These are phyloP conservation scores for Notolabrus celidotus DNA, from an alignment of 2,797 vertebrate genomes.

Conservation along the genomic window DNA sequence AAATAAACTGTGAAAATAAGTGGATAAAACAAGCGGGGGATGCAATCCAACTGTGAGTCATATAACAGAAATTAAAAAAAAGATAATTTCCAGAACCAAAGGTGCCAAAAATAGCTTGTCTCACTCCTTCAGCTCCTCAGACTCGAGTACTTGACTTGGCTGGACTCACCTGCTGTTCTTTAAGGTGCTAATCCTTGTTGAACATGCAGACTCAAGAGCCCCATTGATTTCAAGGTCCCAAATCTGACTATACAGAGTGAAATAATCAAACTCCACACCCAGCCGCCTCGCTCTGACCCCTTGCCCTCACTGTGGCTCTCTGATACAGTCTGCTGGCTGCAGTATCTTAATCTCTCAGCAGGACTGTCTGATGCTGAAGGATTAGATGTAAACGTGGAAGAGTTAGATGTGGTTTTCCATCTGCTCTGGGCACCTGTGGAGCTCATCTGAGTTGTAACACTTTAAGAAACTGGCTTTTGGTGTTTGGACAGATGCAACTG, in stretches of 20 bases:
- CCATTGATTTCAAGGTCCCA: background rate
- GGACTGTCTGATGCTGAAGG: background rate
- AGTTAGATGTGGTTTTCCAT: background rate
- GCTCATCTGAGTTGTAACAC: background rate
- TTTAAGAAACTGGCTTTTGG: background rate
- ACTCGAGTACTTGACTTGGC: background rate
- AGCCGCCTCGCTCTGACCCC: background rate
- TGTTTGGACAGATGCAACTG: constrained; percentile 24
- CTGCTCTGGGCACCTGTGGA: constrained; percentile 24
- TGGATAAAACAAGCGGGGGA: background rate
- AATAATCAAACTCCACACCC: too few relatives aligned
- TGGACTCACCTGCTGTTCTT: background rate
- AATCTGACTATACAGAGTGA: too few relatives aligned
- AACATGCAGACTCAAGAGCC: background rate
- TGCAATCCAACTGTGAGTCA: background rate
- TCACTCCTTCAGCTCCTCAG: background rate
- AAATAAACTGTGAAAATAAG: background rate
- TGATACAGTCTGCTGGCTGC: background rate
- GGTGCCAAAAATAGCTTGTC: background rate
- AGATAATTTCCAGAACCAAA: background rate
- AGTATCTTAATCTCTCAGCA: constrained; percentile 19
- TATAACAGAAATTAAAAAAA: background rate
- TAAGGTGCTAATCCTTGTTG: background rate
- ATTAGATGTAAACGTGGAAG: constrained; percentile 16
- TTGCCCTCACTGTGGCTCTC: background rate